Evolutionary conservation across 2,797 vertebrate species (phyloP).

Genomic region (Gobio occitaniae): DNA sequence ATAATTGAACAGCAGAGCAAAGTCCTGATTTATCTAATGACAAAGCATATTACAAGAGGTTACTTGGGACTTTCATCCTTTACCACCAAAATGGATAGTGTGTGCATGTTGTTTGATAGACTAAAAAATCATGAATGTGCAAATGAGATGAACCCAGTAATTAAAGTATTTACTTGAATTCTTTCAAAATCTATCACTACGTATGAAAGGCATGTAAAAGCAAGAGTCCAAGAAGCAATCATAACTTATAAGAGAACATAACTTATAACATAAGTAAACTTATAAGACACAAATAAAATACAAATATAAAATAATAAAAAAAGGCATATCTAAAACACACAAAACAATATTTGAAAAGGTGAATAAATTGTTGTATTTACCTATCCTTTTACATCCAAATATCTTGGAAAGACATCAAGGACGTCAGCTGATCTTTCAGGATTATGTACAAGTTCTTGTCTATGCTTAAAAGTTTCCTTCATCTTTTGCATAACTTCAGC

Average conservation of each 20-base stretch:
- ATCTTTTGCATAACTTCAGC: slow-evolving; percentile 61
- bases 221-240: too few species aligned
- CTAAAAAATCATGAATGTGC: neutral
- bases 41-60: slow-evolving; percentile 22
- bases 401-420: slow-evolving; percentile 57
- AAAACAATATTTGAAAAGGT: neutral
- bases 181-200: too few species aligned
- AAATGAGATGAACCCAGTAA: neutral
- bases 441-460: slow-evolving; percentile 57
- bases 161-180: neutral
- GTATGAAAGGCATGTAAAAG: too few species aligned
- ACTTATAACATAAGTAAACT: too few species aligned
- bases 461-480: slow-evolving; percentile 54
- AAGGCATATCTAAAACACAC: neutral
- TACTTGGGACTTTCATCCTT: neutral
- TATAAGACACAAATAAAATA: neutral
- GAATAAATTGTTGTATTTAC: slow-evolving; percentile 47
- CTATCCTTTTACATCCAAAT: slow-evolving; percentile 61
- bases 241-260: too few species aligned
- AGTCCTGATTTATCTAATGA: slow-evolving; percentile 64
- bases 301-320: too few species aligned
- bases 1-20: slow-evolving; percentile 58
- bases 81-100: neutral
- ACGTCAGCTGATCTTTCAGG: slow-evolving; percentile 54
- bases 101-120: neutral